Base-by-base conservation (phyloP, 1,140 invertebrate genomes). In the Acyrthosiphon pisum region DNA sequence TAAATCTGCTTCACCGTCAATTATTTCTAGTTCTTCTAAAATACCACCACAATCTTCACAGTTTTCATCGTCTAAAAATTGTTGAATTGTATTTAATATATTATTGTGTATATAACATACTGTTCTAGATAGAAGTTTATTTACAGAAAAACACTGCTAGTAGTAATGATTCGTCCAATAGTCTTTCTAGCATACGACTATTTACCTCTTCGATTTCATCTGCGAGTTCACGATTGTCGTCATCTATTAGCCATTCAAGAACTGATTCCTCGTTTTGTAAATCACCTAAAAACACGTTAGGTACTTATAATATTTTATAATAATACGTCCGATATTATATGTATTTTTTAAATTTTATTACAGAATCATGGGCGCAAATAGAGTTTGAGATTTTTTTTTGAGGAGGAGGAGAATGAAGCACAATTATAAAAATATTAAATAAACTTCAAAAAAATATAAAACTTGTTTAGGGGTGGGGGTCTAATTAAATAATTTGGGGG, bases 151-250 rank as follows among this genome's bases (percentile, higher is more conserved):
- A 98, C 7, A 98, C 98, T 35, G 98, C 98, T 83, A 99, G 96
- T 94, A 99, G 97, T 91, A 98, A 97, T 23, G 98, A 98, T 95
- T 98, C 97, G 46, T 97, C 97, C 94, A 99, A 95, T 44, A 99
- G 96, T 94, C 98, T 96, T 94, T 98, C 97, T 93, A 99, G 95
- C 98, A 99, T 99, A 94, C 98, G 96, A 93, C 97, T 97, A 95
- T 99, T 99, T 4, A 99, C 98, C 86, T 97, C 97, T 96, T 99
- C 98, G 94, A 99, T 99, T 96, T 99, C 98, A 95, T 99, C 98
- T 26, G 98, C 98, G 93, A 99, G 95, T 96, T 99, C 98, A 30
- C 98, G 96, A 95, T 99, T 99, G 94, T 99, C 98, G 95, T 99
- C 98, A 95, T 99, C 98, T 93, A 98, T 97, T 1, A 99, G 95